Evolutionary conservation across 1,140 invertebrate species (phyloP).

Genomic region (Neodiprion pinetum): DNA sequence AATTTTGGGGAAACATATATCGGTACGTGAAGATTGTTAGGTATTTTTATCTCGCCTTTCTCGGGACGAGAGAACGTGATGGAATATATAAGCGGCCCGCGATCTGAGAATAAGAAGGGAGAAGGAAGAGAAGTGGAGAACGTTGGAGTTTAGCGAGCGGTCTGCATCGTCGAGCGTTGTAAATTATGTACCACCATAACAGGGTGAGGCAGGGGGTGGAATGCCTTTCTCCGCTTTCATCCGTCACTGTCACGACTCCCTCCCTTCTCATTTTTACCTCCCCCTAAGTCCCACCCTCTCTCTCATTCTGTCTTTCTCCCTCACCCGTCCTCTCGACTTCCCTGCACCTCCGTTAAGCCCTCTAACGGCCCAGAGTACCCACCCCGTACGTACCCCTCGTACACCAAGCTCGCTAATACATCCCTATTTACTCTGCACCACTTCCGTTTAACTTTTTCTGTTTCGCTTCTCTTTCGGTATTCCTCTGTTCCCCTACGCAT

Average conservation of each 20-base stretch:
- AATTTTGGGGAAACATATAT: neutral
- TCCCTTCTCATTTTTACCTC: slow-evolving; percentile 20
- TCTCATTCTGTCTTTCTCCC: slow-evolving; percentile 18
- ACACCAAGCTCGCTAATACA: slow-evolving; percentile 34
- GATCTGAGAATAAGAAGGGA: no score
- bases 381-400: slow-evolving; percentile 10
- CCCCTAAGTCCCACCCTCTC: slow-evolving; percentile 23
- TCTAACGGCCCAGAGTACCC: slow-evolving; percentile 28
- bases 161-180: slow-evolving; percentile 29
- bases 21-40: neutral
- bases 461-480: slow-evolving; percentile 13
- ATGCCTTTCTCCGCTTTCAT: slow-evolving; percentile 49
- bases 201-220: slow-evolving; percentile 22
- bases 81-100: no score
- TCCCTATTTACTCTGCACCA: slow-evolving; percentile 33
- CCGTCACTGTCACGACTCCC: slow-evolving; percentile 51
- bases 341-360: slow-evolving; percentile 19
- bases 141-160: neutral
- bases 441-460: slow-evolving; percentile 41
- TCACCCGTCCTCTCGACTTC: neutral
- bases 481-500: no score
- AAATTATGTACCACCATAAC: slow-evolving; percentile 54
- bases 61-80: no score
- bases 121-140: no score
- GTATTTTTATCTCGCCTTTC: no score